phyloP scores from a whole-genome alignment of 2,113 vertebrate genomes.

The Lichenostomus cassidix region DNA sequence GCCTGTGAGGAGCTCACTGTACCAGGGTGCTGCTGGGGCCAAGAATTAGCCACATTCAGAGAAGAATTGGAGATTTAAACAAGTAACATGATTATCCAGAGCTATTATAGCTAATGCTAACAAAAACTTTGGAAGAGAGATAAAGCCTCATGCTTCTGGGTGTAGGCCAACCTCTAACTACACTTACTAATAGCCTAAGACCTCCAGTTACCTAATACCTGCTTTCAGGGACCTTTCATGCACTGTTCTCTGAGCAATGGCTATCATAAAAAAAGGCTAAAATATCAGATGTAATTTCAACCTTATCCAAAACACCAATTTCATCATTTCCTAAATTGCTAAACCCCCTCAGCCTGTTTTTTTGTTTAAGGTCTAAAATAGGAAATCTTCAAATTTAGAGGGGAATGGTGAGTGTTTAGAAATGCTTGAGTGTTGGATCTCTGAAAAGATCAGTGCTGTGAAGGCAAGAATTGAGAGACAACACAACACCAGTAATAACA shows the following conservation, averaged over 20 bases:
- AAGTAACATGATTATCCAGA: conserved; percentile 23
- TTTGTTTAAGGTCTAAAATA: neutral
- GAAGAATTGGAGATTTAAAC: conserved; percentile 26
- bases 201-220: neutral
- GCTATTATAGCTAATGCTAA: conserved; percentile 33
- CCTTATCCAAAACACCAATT: neutral
- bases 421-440: neutral
- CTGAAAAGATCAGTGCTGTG: neutral
- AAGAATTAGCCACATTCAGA: conserved; percentile 1
- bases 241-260: neutral
- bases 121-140: conserved; percentile 22
- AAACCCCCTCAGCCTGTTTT: neutral
- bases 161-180: neutral
- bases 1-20: neutral
- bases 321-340: fast-evolving
- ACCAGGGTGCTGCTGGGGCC: neutral
- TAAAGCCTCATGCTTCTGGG: conserved; percentile 22
- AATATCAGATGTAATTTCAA: neutral
- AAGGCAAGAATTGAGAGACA: neutral
- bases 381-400: neutral
- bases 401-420: neutral
- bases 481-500: neutral
- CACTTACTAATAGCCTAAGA: neutral
- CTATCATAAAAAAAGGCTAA: neutral
- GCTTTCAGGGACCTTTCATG: neutral